Conservation (phyloP, 1,140 invertebrate genomes). For the Hyles vespertilio region DNA sequence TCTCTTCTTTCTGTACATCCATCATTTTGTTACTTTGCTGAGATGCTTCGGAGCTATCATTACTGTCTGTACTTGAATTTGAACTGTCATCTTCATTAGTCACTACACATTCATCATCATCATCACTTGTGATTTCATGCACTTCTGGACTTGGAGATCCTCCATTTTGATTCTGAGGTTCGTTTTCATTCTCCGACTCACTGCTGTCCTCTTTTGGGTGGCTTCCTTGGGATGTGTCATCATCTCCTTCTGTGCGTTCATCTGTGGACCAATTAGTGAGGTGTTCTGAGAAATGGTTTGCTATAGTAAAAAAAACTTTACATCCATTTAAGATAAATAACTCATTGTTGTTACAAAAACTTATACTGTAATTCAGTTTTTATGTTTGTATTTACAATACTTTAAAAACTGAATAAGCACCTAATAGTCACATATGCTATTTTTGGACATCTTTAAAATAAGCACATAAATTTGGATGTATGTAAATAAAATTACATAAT, state of each 20-base stretch:
- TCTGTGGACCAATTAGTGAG: constrained; percentile 37
- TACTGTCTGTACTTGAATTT: constrained; percentile 60
- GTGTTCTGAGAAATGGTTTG: constrained; percentile 10
- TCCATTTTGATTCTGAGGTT: constrained; percentile 61
- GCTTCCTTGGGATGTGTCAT: constrained; percentile 69
- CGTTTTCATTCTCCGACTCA: constrained; percentile 64
- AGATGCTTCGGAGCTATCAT: constrained; percentile 73
- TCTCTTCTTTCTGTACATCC: constrained; percentile 78
- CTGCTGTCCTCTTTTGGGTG: constrained; percentile 67
- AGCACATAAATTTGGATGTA: too few relatives aligned
- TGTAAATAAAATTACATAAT: not conserved
- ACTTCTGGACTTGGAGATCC: constrained; percentile 57
- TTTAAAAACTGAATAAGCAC: too few relatives aligned
- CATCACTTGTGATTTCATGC: constrained; percentile 68
- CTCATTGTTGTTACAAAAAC: too few relatives aligned
- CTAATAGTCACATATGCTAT: too few relatives aligned
- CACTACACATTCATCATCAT: constrained; percentile 59
- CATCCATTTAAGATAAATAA: not conserved
- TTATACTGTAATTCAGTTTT: too few relatives aligned
- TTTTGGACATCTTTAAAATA: too few relatives aligned
- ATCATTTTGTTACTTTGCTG: constrained; percentile 80
- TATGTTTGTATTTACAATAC: too few relatives aligned
- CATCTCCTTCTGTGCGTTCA: constrained; percentile 67
- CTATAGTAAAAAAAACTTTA: not conserved
- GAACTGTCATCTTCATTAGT: constrained; percentile 70